Evolutionary conservation across 2,888 invertebrate genomes (phyloP).

Genomic region (Lamproptera curius): DNA sequence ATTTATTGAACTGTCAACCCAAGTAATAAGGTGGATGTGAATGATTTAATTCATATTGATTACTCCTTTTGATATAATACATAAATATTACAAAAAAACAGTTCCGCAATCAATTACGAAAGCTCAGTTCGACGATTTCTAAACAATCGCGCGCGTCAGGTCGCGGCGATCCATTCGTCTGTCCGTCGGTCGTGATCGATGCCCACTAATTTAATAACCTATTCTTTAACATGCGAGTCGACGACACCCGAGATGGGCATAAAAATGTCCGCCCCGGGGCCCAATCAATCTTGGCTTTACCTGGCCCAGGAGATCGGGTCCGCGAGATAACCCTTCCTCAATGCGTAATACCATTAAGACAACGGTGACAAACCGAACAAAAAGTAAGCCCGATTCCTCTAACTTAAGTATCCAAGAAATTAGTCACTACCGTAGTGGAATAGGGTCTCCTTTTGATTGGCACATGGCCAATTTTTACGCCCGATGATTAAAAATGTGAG

Average conservation of each 20-base stretch:
- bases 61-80: too few relatives aligned
- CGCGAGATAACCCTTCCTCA: constrained; percentile 72
- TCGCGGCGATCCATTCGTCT: constrained; percentile 33
- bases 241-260: constrained; percentile 68
- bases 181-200: constrained; percentile 54
- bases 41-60: too few relatives aligned
- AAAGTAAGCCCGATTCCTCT: constrained; percentile 74
- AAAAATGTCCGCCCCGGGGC: constrained; percentile 66
- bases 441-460: constrained; percentile 50
- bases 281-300: constrained; percentile 72
- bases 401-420: too few relatives aligned
- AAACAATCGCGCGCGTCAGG: too few relatives aligned
- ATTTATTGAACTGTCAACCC: neutral
- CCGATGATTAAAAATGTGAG: constrained; percentile 76
- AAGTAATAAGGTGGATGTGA: too few relatives aligned
- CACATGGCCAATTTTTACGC: constrained; percentile 42
- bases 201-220: constrained; percentile 72
- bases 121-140: too few relatives aligned
- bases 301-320: constrained; percentile 65
- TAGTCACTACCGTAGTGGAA: constrained; percentile 36
- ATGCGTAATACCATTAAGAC: constrained; percentile 78
- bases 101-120: too few relatives aligned
- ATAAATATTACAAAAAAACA: too few relatives aligned
- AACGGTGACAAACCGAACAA: constrained; percentile 77
- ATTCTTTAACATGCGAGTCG: constrained; percentile 56